Base-by-base conservation (phyloP, 2,888 invertebrate genomes). In the Cheilosia impressa region DNA sequence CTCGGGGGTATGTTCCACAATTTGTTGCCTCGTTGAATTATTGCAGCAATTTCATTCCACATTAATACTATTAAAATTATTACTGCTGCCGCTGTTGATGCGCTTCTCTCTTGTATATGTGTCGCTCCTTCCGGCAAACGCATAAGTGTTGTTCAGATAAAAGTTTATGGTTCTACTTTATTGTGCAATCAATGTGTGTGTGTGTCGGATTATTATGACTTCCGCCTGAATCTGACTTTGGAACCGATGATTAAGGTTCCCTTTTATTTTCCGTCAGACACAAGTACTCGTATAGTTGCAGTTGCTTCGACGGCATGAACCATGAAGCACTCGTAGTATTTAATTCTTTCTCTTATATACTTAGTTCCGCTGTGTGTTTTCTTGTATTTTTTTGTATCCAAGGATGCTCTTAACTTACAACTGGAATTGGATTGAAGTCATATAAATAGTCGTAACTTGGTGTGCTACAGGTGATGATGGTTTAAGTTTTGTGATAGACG, bases 51-150 rank as follows among this genome's bases (percentile, higher is more conserved):
- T 76, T 66, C 66, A 76, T 66, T 76, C 53, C 41, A 43, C 76
- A 76, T 76, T 76, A 66, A 76, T 76, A 68, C 76, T 52, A 52
- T 76, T 66, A 50, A 76, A 76, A 60, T 76, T 76, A 76, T 76
- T 66, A 66, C 65, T 58, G 73, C 47, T 73, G 55, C 47, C 22
- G 50, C 41, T 55, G 43, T 38, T 41, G 52, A 19, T 55, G 31
- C 55, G 24, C 53, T 2, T 58, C 24, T 72, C 13, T 52, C 31
- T n/a, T 6, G 55, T 17, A 19, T 57, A 13, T 43, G 31, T 55
- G 15, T n/a, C 27, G 15, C 45, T 72, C 72, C 71, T 60, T 72
- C 45, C 50, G 58, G 58, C 58, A 27, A 24, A 47, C 47, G 47
- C 24, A 22, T 41, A 57, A 55, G 65, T 57, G 55, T 45, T 65